Conservation (phyloP, 2,888 invertebrate genomes). For the Acleris holmiana region DNA sequence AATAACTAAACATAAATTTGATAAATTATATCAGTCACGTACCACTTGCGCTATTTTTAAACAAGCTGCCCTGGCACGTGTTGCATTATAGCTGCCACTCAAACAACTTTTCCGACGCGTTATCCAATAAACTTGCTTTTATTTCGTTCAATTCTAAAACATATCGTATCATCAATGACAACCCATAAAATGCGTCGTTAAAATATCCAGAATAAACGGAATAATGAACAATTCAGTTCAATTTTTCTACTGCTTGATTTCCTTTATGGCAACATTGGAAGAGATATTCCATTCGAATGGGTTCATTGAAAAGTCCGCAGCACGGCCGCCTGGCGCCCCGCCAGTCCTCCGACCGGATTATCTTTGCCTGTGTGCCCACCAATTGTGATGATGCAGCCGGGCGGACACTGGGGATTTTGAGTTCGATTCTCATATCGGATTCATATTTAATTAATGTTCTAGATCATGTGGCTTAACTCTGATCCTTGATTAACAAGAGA, state of each 20-base stretch:
- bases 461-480: conserved; percentile 9
- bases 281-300: conserved; percentile 81
- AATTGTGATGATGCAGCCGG: conserved; percentile 74
- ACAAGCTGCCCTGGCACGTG: not conserved
- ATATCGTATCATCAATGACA: not conserved
- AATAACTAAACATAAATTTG: no score
- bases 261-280: conserved; percentile 79
- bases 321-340: conserved; percentile 74
- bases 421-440: conserved; percentile 60
- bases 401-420: conserved; percentile 53
- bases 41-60: not conserved
- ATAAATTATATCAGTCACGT: not conserved
- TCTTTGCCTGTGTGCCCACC: conserved; percentile 71
- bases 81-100: not conserved
- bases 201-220: conserved; percentile 31
- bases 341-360: conserved; percentile 73
- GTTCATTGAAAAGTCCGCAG: conserved; percentile 83
- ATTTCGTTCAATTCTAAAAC: not conserved
- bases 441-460: conserved; percentile 55
- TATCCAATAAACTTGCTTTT: not conserved
- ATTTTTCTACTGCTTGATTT: conserved; percentile 75
- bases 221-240: conserved; percentile 54
- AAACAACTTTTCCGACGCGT: not conserved
- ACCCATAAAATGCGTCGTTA: conserved; percentile 5
- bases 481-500: not conserved